Base-by-base conservation (phyloP, 2,888 invertebrate genomes). In the Drosophila mercatorum region DNA sequence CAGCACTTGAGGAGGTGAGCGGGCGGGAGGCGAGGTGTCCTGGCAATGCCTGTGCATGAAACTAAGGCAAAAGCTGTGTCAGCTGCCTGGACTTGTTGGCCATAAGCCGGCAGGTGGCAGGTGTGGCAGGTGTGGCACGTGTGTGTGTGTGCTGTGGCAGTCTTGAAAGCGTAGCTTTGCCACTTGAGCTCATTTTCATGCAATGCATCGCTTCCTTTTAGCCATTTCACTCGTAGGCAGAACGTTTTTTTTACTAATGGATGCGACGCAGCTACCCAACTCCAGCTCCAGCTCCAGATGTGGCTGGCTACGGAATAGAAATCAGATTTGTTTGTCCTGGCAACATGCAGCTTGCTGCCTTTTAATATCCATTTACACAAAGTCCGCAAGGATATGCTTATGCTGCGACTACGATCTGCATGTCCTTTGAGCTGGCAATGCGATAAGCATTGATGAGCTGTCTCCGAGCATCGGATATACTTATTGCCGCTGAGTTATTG, bases 141-240 rank as follows among this genome's bases (percentile, higher is more conserved):
- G 66, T 46, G 58, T 46, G 53, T 46, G 46, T 22, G 22, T 22
- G 22, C 22, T 22, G 26, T 58, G 60, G 44, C 38, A 41, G 36
- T 41, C 47, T 59, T n/a, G 53, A 65, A 49, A 44, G 40, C 72
- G 28, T 46, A 36, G 41, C 55, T 41, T 34, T 14, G 47, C 55
- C 73, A 70, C 66, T 70, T 63, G 49, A 74, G 74, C 78, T 77
- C 70, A 77, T 74, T 78, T 78, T 67, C 58, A 77, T 77, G 76
- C 76, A 63, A 63, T 78, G 69, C 78, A 78, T 66, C 74, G 66
- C 43, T 49, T 70, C 31, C 43, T 55, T 64, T 69, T 57, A 51
- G 62, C 62, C 65, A 69, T 68, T 62, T 73, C 14, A 41, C 40
- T 62, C 51, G 55, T 65, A 69, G 65, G 73, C 78, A 26, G 46